Base-by-base conservation (phyloP, 2,888 invertebrate genomes). In the Heliconius cydno region DNA sequence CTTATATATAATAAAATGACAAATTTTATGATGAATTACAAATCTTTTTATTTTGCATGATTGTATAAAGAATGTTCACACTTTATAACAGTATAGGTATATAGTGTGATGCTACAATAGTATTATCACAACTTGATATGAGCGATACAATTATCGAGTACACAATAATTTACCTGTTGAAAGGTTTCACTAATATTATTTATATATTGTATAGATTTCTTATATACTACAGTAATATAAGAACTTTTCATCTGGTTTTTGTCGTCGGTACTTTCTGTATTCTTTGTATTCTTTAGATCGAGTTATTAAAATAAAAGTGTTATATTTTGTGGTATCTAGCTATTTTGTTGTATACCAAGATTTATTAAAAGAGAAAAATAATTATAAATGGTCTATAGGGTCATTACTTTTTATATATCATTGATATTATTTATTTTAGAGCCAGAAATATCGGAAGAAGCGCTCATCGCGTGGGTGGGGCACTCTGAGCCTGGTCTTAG, bases 381-480 rank as follows among this genome's bases (percentile, higher is more conserved):
- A 46, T 46, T 46, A 7, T 34, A 34, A 34, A 34, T 34, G 34
- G 34, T 34, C 34, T 34, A 46, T 19, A 15, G 10, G 10, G 57
- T n/a, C 4, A n/a, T 60, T 60, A n/a, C n/a, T n/a, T 60, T n/a
- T 60, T 72, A 22, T 72, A 28, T 22, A 28, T 57, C 30, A 65
- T 10, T n/a, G 3, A 65, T 41, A 41, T 15, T 41, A 10, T 25
- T 12, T 68, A 28, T 85, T 87, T 63, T 92, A 96, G 97, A 97
- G 85, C 95, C 95, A 57, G 96, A 97, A 84, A 96, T 97, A 75
- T 96, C 97, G 81, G 97, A 97, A 76, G 97, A 98, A 85, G 96
- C 96, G 34, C 91, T 98, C 83, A 92, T 98, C 72, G 95, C 96
- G 81, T 98, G 98, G 98, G 96, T 98, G 83, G 96, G 97, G 0